A percentile compares a stretch with the other conserved stretches of the same genome.
Conservation (phyloP, 1,140 invertebrate genomes). For the Trichoplusia ni region DNA sequence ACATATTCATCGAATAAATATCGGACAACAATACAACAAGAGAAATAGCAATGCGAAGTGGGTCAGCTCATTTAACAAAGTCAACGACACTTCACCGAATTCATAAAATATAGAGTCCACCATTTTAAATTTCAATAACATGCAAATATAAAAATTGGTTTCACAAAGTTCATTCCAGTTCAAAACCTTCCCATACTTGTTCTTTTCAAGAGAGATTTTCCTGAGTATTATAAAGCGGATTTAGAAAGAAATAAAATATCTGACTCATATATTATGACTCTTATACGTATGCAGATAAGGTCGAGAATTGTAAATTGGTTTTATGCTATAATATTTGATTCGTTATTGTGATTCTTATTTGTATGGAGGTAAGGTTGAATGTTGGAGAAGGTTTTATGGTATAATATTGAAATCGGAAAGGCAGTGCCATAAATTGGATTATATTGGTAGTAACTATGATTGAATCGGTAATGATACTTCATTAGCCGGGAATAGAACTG, state of each 20-base stretch:
- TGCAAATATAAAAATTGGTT: constrained; percentile 29
- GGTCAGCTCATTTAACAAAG: too few species aligned
- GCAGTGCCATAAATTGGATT: constrained; percentile 17
- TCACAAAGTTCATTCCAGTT: constrained; percentile 7
- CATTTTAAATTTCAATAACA: constrained; percentile 28
- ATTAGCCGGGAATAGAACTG: constrained; percentile 4
- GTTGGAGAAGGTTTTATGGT: too few species aligned
- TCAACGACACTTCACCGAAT: constrained; percentile 3
- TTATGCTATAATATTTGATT: background rate
- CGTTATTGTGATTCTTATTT: background rate
- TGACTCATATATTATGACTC: background rate
- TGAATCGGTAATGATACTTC: constrained; percentile 24
- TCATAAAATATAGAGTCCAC: background rate
- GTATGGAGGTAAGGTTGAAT: background rate
- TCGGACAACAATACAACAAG: too few species aligned
- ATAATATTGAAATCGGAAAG: constrained; percentile 23
- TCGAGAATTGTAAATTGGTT: constrained; percentile 13
- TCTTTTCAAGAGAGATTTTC: constrained; percentile 14
- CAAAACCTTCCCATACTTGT: constrained; percentile 17
- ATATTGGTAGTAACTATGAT: constrained; percentile 22
- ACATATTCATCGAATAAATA: too few species aligned
- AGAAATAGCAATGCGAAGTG: too few species aligned
- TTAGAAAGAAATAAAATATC: constrained; percentile 16
- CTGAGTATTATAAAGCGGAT: constrained; percentile 16
- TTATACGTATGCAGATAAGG: background rate